Evolutionary conservation across 2,888 invertebrate species (phyloP), one percentile per base, ranked within the genome.

Genomic region (Philonicus albiceps): DNA sequence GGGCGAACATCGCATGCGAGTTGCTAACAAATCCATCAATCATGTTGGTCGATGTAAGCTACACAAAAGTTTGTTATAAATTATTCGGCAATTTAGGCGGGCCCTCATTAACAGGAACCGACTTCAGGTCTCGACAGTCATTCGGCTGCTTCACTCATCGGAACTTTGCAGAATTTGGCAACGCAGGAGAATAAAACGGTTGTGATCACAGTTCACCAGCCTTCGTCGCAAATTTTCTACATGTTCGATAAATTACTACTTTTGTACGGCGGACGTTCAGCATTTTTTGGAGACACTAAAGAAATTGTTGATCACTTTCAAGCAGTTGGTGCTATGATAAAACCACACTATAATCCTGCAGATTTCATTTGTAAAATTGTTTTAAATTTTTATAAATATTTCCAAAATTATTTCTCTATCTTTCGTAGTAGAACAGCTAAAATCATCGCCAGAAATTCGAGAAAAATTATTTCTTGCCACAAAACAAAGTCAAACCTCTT

Each of bases 121-220:
- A 97, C 96, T 22, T 96, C 96, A 55, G 96, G 96, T 40, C 93
- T 97, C 90, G 97, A 97, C 92, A 96, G 96, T 43, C 95, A 96
- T 91, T 95, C 96, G 88, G 96, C 96, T 30, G 95, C 95, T 90
- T 95, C 94, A 89, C 91, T 97, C 88, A 96, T 97, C 94, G 93
- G 94, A 88, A 95, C 95, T 87, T 92, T 97, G 89, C 96, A 96
- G 91, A 93, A 94, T 87, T 96, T 96, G 90, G 96, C 96, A 0
- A 94, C 94, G 88, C 94, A 95, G 89, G 96, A 96, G 92, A 95
- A 95, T 89, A 96, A 96, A 92, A 96, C 96, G 6, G 95, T 97
- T 84, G 95, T 97, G 84, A 94, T 96, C 87, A 96, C 96, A 53
- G 95, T 97, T 4, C 97, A 97, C 91, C 97, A 97, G 91, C 96